Evolutionary conservation across 30 jellyfish, hydroid and myxozoan genomes (phyloP), one percentile per base, ranked within the genome.

Genomic region (Pseudorhiza aurosa): DNA sequence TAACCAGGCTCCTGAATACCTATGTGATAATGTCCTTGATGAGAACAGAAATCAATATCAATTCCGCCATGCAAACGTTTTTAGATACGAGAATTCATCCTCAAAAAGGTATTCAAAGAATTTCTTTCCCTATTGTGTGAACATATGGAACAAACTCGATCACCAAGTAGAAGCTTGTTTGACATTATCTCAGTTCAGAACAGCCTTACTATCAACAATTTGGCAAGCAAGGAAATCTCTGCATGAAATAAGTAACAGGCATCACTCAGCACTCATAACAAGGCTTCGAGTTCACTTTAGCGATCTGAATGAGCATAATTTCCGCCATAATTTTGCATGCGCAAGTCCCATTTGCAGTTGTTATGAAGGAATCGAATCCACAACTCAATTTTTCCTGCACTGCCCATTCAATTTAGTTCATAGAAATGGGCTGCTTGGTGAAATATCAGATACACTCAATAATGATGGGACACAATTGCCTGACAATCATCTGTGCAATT

Each of bases 81-180:
- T 63, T 36, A 63, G 77, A 33, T 32, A 63, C 5, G 77, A 63
- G 24, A 63, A 26, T 63, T 63, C 77, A 26, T 63, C 77, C 77
- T 63, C 77, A 33, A 55, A 29, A 63, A 63, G 77, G 57, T 63
- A 63, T 63, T 63, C 77, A 28, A 63, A 63, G 57, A 63, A 12
- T 36, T 63, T 27, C 77, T 63, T 63, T 63, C 58, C 59, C 58
- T 63, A 26, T 63, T 63, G 58, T 32, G 77, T 63, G 77, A 63
- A 32, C 77, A 63, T 30, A 63, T 59, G 49, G 75, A 59, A 59
- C 60, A 65, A 65, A 65, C 79, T 65, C 63, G 84, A 42, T 42
- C 72, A 17, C 32, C 29, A 35, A 25, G 30, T 70, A 21, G 22
- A 27, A 24, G 27, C 50, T 43, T 42, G 72, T 25, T 47, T 46